A percentile compares a stretch with the other conserved stretches of the same genome.
phyloP scores from a whole-genome alignment of 2,888 invertebrate species.

The Leptinotarsa haldemani region DNA sequence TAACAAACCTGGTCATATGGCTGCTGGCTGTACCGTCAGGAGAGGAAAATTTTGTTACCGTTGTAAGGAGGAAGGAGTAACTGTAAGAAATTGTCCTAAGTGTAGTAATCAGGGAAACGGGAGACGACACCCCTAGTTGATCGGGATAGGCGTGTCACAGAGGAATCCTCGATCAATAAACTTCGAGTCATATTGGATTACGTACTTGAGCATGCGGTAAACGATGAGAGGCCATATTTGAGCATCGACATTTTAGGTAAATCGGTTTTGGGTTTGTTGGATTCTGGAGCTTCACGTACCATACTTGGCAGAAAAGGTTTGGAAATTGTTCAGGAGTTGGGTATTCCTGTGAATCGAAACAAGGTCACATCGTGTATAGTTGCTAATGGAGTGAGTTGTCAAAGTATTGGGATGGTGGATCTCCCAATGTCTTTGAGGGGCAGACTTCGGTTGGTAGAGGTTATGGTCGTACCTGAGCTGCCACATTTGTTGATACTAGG shows the following conservation, averaged over 20 bases:
- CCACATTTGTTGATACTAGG: no score
- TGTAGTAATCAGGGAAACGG: background rate
- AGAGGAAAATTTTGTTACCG: background rate
- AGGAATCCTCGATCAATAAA: slow-evolving; percentile 13
- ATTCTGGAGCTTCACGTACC: background rate
- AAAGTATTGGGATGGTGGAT: no score
- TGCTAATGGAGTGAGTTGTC: background rate
- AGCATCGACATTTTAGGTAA: background rate
- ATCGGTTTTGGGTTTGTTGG: background rate
- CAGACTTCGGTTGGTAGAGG: no score
- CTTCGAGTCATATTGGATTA: background rate
- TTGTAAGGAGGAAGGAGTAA: slow-evolving; percentile 10
- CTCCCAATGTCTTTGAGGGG: no score
- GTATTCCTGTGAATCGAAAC: background rate
- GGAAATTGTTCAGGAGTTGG: background rate
- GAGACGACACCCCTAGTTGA: background rate
- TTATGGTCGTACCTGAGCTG: no score
- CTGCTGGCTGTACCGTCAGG: background rate
- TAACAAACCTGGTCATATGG: slow-evolving; percentile 17
- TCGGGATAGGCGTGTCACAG: background rate
- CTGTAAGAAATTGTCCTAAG: slow-evolving; percentile 12
- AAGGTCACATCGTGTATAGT: background rate
- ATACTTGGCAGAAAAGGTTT: background rate
- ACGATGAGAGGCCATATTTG: background rate
- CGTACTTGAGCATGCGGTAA: background rate